phyloP scores from a whole-genome alignment of 2,797 vertebrate genomes.

The Melanotaenia nigrans region DNA sequence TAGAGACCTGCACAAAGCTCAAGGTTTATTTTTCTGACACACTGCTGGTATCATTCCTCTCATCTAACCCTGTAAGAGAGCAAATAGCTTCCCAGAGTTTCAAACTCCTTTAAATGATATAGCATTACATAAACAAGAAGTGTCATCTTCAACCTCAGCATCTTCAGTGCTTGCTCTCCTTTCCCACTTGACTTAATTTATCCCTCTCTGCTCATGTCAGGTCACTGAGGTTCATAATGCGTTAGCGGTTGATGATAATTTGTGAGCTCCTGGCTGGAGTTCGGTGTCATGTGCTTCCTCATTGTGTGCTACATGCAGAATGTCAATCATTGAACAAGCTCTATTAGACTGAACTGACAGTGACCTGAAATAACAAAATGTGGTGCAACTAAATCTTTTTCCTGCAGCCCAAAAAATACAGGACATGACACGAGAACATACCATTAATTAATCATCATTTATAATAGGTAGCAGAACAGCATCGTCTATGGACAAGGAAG shows the following conservation, averaged over 20 bases:
- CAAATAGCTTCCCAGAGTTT: background rate
- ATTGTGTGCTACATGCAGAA: constrained; percentile 48
- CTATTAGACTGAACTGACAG: constrained; percentile 55
- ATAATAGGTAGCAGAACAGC: constrained; percentile 29
- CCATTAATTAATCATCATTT: constrained; percentile 62
- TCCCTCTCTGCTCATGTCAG: constrained; percentile 63
- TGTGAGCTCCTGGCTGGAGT: constrained; percentile 49
- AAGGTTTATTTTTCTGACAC: constrained; percentile 6
- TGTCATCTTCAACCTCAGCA: constrained; percentile 14
- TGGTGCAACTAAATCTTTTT: constrained; percentile 28
- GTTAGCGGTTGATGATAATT: constrained; percentile 54
- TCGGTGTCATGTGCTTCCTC: constrained; percentile 50
- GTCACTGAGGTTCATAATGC: constrained; percentile 63
- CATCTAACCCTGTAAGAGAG: constrained; percentile 4
- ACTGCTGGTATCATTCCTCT: background rate
- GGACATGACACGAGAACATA: constrained; percentile 35
- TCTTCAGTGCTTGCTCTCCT: constrained; percentile 13
- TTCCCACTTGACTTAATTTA: constrained; percentile 36
- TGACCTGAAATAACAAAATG: constrained; percentile 45
- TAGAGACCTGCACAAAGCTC: background rate
- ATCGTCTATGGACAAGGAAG: constrained; percentile 41
- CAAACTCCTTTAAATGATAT: background rate
- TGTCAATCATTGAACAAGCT: constrained; percentile 71
- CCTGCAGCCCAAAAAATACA: constrained; percentile 20
- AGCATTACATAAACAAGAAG: constrained; percentile 17